Evolutionary conservation across 2,888 invertebrate genomes (phyloP).

Genomic region (Alviniconcha strummeri): DNA sequence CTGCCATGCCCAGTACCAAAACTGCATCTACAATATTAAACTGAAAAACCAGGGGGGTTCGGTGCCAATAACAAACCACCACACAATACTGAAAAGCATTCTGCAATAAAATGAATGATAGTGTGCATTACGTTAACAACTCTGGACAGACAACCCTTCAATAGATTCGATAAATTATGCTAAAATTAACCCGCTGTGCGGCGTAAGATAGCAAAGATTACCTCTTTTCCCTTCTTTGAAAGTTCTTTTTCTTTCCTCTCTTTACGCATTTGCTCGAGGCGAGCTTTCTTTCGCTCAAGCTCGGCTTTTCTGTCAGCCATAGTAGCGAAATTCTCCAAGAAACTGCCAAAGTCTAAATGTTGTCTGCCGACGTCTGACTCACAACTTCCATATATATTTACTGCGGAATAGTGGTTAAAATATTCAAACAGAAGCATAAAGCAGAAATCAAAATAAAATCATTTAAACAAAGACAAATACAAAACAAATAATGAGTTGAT

Average conservation of each 20-base stretch:
- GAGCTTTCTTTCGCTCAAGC: slow-evolving; percentile 72
- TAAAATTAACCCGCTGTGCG: background rate
- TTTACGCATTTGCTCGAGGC: slow-evolving; percentile 71
- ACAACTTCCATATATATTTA: slow-evolving; percentile 6
- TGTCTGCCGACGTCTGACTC: background rate
- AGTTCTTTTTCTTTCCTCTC: slow-evolving; percentile 70
- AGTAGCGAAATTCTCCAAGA: background rate
- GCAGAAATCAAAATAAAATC: too few relatives aligned
- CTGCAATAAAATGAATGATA: too few relatives aligned
- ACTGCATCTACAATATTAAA: too few relatives aligned
- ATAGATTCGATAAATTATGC: slow-evolving; percentile 26
- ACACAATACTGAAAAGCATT: too few relatives aligned
- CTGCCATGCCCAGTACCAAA: too few relatives aligned
- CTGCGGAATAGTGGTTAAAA: background rate
- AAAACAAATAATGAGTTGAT: too few relatives aligned
- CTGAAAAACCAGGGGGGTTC: too few relatives aligned
- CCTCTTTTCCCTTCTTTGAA: slow-evolving; percentile 48
- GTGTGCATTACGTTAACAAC: too few relatives aligned
- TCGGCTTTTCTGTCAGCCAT: slow-evolving; percentile 71
- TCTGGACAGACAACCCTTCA: slow-evolving; percentile 26
- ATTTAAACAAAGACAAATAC: too few relatives aligned
- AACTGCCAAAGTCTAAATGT: background rate
- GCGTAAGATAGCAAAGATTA: slow-evolving; percentile 4
- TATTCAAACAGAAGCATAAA: background rate
- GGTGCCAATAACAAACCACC: too few relatives aligned